A percentile compares a stretch with the other conserved stretches of the same genome.
These are phyloP conservation scores for Odontophorus gujanensis DNA, from an alignment of 2,113 vertebrate species.

Conservation along the genomic window DNA sequence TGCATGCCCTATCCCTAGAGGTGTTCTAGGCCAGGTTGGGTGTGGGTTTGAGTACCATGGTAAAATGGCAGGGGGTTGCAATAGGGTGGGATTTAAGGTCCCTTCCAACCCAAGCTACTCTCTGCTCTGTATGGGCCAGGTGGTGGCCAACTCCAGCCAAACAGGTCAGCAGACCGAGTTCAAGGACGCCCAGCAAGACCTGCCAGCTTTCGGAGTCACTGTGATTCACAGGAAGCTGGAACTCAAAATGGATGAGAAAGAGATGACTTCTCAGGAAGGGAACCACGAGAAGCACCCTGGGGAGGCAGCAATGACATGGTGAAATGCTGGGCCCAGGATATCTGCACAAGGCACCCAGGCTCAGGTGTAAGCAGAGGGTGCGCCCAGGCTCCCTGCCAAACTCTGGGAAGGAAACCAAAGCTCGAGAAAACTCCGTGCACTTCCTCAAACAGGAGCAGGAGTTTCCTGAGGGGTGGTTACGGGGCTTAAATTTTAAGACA, in stretches of 20 bases:
- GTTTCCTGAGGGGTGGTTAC: slow-evolving; percentile 29
- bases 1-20: not conserved
- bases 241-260: not conserved
- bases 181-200: not conserved
- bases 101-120: not conserved
- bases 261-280: not conserved
- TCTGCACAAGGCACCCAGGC: not conserved
- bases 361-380: slow-evolving; percentile 38
- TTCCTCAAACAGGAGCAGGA: not conserved
- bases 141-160: not conserved
- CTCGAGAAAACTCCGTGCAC: not conserved
- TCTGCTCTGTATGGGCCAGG: not conserved
- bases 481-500: slow-evolving; percentile 31
- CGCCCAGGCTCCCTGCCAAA: slow-evolving; percentile 25
- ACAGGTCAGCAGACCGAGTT: not conserved
- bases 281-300: not conserved
- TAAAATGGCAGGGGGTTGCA: not conserved
- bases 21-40: not conserved
- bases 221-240: not conserved
- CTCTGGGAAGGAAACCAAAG: not conserved
- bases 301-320: not conserved
- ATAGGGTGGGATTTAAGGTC: not conserved
- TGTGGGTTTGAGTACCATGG: not conserved
- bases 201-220: not conserved
- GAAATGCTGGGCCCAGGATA: not conserved